Percentiles rank a stretch among this genome's conserved stretches.
Conservation (phyloP, 2,888 invertebrate genomes). For the Eilema depressum region DNA sequence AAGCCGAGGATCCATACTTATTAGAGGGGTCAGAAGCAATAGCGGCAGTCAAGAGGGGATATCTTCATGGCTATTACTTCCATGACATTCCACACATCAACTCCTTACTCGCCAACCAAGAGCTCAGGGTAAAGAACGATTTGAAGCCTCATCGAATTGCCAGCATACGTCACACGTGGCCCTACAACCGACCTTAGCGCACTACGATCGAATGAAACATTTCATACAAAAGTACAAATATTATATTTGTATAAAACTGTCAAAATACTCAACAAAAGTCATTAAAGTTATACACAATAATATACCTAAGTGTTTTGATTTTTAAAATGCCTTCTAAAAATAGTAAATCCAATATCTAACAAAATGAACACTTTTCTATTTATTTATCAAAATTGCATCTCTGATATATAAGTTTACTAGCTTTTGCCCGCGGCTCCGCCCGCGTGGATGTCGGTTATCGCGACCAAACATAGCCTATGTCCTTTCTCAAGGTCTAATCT, state of each 20-base stretch:
- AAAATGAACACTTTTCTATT: not conserved
- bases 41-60: slow-evolving; percentile 84
- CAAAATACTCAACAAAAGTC: slow-evolving; percentile 58
- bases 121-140: slow-evolving; percentile 86
- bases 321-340: not conserved
- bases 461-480: too few species aligned
- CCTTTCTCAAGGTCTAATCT: too few species aligned
- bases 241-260: slow-evolving; percentile 56
- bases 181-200: slow-evolving; percentile 83
- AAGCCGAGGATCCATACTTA: slow-evolving; percentile 85
- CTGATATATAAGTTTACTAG: not conserved
- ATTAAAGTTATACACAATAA: slow-evolving; percentile 45
- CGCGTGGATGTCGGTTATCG: too few species aligned
- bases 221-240: slow-evolving; percentile 43
- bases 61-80: slow-evolving; percentile 88
- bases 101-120: slow-evolving; percentile 88
- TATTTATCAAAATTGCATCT: not conserved
- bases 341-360: not conserved
- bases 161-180: slow-evolving; percentile 88
- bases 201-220: slow-evolving; percentile 42
- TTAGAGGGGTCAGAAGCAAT: slow-evolving; percentile 87
- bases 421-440: too few species aligned
- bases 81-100: slow-evolving; percentile 89
- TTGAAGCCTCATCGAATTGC: slow-evolving; percentile 87
- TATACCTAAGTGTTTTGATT: slow-evolving; percentile 7